phyloP scores from a whole-genome alignment of 2,797 vertebrate species.

The Anableps anableps region DNA sequence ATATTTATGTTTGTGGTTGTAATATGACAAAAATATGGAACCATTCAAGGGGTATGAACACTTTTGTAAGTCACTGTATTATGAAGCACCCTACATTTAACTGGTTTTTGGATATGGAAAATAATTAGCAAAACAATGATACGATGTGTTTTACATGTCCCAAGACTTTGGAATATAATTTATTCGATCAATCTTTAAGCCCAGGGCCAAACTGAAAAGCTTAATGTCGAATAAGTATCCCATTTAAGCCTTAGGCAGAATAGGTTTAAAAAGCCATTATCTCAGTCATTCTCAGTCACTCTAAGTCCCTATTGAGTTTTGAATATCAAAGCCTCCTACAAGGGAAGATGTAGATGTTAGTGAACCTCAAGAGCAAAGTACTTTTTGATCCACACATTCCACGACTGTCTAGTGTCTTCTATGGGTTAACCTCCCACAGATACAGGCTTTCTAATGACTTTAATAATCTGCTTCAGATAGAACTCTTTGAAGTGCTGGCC shows the following conservation, averaged over 20 bases:
- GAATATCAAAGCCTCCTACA: constrained; percentile 52
- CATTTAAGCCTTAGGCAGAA: constrained; percentile 58
- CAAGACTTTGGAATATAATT: background rate
- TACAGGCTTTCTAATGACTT: constrained; percentile 15
- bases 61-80: too few species aligned
- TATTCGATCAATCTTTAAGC: background rate
- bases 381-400: constrained; percentile 12
- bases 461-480: constrained; percentile 24
- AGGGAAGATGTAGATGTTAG: constrained; percentile 31
- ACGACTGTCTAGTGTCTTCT: background rate
- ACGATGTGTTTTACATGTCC: background rate
- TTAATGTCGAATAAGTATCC: constrained; percentile 64
- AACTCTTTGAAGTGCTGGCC: constrained; percentile 40
- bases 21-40: too few species aligned
- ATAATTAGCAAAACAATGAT: background rate
- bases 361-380: constrained; percentile 12
- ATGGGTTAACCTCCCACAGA: constrained; percentile 34
- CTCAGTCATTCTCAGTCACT: constrained; percentile 39
- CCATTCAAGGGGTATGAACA: too few species aligned
- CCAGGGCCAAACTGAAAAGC: constrained; percentile 4
- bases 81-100: background rate
- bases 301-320: constrained; percentile 41
- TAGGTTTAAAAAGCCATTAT: constrained; percentile 48
- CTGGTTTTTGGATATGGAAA: background rate
- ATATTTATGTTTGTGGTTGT: too few species aligned